A percentile compares a stretch with the other conserved stretches of the same genome.
phyloP scores from a whole-genome alignment of 2,888 invertebrate genomes.

The Dicranocentrus wangi region DNA sequence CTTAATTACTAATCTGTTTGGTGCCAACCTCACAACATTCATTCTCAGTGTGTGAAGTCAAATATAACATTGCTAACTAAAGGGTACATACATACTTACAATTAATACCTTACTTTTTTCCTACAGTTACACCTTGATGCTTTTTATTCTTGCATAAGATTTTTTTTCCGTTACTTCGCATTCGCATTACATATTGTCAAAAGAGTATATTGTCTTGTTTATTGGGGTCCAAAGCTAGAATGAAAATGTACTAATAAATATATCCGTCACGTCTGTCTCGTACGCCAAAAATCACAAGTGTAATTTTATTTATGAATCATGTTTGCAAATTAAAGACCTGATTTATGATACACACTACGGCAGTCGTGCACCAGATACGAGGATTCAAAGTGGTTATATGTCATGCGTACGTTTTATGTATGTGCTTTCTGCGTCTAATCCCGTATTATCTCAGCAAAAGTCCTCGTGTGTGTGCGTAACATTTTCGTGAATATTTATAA shows the following conservation, averaged over 20 bases:
- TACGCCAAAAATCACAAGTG: slow-evolving; percentile 18
- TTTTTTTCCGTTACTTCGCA: too few relatives aligned
- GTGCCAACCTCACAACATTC: slow-evolving; percentile 16
- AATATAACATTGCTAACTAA: background rate
- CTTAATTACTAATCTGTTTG: slow-evolving; percentile 53
- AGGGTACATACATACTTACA: background rate
- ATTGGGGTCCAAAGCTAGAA: too few relatives aligned
- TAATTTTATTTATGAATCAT: slow-evolving; percentile 38
- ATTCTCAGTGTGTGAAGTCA: slow-evolving; percentile 14
- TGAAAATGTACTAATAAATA: slow-evolving; percentile 30
- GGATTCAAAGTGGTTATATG: too few relatives aligned
- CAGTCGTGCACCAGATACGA: background rate
- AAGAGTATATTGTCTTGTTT: too few relatives aligned
- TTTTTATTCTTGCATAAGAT: slow-evolving; percentile 6
- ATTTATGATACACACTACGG: slow-evolving; percentile 36
- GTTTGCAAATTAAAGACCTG: slow-evolving; percentile 49
- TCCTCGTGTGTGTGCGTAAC: slow-evolving; percentile 5
- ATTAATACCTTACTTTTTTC: too few relatives aligned
- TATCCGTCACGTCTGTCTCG: slow-evolving; percentile 34
- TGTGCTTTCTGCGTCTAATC: slow-evolving; percentile 3
- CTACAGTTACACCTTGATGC: background rate
- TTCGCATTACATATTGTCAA: too few relatives aligned
- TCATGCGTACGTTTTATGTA: background rate
- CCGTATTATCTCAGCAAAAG: background rate
- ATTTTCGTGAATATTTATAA: background rate